A percentile compares a stretch with the other conserved stretches of the same genome.
Conservation (phyloP, 2,888 invertebrate genomes). For the Agriopis leucophaearia region DNA sequence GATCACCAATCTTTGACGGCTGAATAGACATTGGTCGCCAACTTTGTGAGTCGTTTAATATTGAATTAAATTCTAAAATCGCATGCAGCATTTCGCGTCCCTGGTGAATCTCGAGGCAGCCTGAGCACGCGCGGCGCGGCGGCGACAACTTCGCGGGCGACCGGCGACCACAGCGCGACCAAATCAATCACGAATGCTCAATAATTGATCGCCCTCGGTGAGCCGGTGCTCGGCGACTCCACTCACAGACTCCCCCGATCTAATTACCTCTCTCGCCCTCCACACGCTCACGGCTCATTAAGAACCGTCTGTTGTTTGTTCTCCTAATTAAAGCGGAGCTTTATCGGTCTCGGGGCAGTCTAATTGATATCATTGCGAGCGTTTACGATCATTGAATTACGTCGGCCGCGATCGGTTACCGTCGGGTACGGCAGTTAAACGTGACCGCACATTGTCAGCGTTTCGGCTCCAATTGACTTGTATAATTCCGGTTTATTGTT, state of each 20-base stretch:
- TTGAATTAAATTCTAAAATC: background rate
- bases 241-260: constrained; percentile 68
- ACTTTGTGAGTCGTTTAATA: background rate
- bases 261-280: constrained; percentile 81
- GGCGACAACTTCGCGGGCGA: constrained; percentile 40
- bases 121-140: constrained; percentile 24
- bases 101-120: background rate
- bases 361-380: constrained; percentile 85
- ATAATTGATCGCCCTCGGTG: constrained; percentile 75
- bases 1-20: too few species aligned
- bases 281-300: constrained; percentile 84
- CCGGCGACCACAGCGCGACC: constrained; percentile 52
- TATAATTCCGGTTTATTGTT: constrained; percentile 83
- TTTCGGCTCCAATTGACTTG: constrained; percentile 79
- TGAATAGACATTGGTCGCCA: too few species aligned
- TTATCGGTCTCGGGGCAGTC: constrained; percentile 81
- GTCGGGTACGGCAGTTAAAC: constrained; percentile 78
- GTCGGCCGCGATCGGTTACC: constrained; percentile 78
- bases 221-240: constrained; percentile 50
- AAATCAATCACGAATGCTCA: constrained; percentile 80
- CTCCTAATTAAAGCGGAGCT: constrained; percentile 85
- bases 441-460: constrained; percentile 83
- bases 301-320: constrained; percentile 85
- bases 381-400: constrained; percentile 86
- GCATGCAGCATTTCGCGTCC: background rate